Conservation (phyloP, 2,797 vertebrate species). For the Spatula versicolor region DNA sequence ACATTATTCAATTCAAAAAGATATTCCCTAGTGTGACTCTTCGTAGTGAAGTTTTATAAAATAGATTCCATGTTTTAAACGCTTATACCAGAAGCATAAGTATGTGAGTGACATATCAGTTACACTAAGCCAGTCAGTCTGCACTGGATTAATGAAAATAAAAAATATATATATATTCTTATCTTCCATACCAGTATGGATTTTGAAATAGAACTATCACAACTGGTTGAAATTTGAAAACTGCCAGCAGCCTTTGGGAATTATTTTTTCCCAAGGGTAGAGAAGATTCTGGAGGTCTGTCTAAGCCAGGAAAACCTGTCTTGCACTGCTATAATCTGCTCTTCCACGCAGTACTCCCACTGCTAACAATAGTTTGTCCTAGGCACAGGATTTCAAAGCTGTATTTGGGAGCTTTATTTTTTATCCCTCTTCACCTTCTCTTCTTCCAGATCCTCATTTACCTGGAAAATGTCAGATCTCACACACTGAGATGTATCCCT, state of each 20-base stretch:
- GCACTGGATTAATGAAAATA: not conserved
- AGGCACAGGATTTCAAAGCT: not conserved
- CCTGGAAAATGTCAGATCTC: not conserved
- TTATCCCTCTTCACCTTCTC: not conserved
- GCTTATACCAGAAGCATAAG: not conserved
- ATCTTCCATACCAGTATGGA: not conserved
- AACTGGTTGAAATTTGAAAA: not conserved
- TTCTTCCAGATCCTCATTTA: not conserved
- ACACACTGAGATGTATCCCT: not conserved
- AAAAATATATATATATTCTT: not conserved
- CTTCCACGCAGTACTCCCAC: accelerated
- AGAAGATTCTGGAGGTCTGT: not conserved
- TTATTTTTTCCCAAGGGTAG: not conserved
- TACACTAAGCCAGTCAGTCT: not conserved
- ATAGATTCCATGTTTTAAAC: not conserved
- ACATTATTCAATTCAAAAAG: not conserved
- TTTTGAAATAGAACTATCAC: not conserved
- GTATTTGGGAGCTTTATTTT: not conserved
- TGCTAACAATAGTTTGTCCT: not conserved
- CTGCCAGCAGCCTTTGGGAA: not conserved
- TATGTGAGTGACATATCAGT: accelerated
- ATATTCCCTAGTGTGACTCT: not conserved
- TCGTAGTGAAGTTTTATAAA: not conserved
- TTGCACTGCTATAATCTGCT: not conserved
- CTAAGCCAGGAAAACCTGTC: not conserved